Conservation (phyloP, 2,888 invertebrate genomes). For the Hedya salicella region DNA sequence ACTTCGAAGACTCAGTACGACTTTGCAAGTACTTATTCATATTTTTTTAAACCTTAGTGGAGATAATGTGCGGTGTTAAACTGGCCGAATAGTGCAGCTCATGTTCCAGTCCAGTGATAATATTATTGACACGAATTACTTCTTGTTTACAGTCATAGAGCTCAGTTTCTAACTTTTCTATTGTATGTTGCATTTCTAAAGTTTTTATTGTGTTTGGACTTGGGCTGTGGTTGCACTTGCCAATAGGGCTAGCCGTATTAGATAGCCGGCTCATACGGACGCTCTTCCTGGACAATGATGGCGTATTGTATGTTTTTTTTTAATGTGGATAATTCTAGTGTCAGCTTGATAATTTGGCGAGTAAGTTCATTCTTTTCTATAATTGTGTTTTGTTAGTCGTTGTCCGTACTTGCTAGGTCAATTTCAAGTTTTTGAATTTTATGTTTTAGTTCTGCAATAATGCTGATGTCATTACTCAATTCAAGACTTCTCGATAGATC, state of each 20-base stretch:
- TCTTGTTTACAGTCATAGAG: not conserved
- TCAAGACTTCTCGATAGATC: slow-evolving; percentile 5
- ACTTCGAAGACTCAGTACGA: not conserved
- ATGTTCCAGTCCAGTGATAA: not conserved
- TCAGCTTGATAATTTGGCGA: not conserved
- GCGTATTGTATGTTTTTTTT: slow-evolving; percentile 5
- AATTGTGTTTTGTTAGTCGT: slow-evolving; percentile 4
- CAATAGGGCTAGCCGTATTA: not conserved
- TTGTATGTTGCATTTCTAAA: slow-evolving; percentile 2
- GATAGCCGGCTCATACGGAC: slow-evolving; percentile 1
- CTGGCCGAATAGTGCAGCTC: not conserved
- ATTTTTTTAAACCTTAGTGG: not conserved
- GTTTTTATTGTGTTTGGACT: not conserved
- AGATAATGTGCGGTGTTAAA: not conserved
- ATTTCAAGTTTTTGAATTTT: slow-evolving; percentile 6
- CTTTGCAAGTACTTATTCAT: not conserved
- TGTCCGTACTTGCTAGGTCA: slow-evolving; percentile 12
- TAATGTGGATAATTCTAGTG: not conserved
- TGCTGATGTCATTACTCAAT: not conserved
- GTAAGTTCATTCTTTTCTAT: slow-evolving; percentile 9
- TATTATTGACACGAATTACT: not conserved
- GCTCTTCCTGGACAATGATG: not conserved
- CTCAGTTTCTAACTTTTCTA: not conserved
- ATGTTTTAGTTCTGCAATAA: not conserved
- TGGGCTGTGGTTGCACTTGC: not conserved